Conservation (phyloP, 2,888 invertebrate species). For the Cylindroiulus punctatus region DNA sequence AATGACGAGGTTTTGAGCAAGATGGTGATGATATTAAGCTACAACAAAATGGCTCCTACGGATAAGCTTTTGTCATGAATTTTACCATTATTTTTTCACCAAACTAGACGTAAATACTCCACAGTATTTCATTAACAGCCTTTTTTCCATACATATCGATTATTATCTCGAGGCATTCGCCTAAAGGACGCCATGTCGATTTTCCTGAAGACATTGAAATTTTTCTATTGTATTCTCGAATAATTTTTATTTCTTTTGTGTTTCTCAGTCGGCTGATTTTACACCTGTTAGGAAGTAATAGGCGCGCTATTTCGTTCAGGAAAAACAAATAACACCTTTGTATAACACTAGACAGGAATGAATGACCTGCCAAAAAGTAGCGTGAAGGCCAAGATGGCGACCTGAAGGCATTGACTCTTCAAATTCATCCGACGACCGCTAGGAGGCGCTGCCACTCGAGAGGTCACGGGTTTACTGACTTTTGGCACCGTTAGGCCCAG, state of each 20-base stretch:
- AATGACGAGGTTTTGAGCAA: too few species aligned
- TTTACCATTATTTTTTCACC: too few species aligned
- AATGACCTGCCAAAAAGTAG: background rate
- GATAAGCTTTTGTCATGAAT: too few species aligned
- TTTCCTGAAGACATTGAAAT: too few species aligned
- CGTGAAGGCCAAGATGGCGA: constrained; percentile 3
- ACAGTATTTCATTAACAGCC: too few species aligned
- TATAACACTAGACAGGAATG: background rate
- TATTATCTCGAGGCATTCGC: too few species aligned
- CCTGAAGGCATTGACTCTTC: background rate
- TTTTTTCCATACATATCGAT: too few species aligned
- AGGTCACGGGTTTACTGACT: constrained; percentile 36
- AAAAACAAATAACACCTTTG: constrained; percentile 46
- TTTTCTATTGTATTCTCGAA: background rate
- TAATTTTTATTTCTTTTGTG: background rate
- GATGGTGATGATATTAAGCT: too few species aligned
- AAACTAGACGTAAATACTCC: too few species aligned
- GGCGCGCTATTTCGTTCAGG: background rate
- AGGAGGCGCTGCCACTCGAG: background rate
- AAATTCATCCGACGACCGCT: background rate
- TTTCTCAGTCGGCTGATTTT: background rate
- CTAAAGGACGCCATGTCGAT: too few species aligned
- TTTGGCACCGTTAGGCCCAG: background rate
- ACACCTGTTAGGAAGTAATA: constrained; percentile 37
- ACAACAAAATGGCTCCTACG: too few species aligned